phyloP scores from a whole-genome alignment of 2,888 invertebrate genomes.

The Linhomoeus sp. region DNA sequence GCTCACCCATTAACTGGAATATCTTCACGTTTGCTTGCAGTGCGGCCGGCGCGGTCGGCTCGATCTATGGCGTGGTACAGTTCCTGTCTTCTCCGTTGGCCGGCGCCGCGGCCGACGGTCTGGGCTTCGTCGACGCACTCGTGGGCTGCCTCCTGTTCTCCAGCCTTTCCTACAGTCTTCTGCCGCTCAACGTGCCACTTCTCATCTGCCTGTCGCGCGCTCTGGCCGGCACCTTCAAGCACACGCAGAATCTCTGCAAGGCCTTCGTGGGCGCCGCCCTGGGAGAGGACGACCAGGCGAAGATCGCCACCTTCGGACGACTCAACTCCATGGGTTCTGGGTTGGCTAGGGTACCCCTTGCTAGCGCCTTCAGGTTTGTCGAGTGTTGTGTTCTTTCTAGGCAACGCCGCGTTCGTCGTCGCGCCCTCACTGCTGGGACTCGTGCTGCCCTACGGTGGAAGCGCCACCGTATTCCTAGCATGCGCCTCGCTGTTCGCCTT shows the following conservation, averaged over 20 bases:
- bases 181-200: neutral
- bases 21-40: too few relatives aligned
- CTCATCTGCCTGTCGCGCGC: neutral
- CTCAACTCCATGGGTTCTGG: conserved; percentile 6
- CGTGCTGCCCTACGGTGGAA: neutral
- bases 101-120: neutral
- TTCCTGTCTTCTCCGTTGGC: neutral
- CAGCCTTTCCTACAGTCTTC: neutral
- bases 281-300: neutral
- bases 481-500: neutral
- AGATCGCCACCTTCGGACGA: conserved; percentile 1
- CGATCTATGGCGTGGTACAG: conserved; percentile 6
- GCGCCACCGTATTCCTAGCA: neutral
- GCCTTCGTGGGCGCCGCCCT: conserved; percentile 1
- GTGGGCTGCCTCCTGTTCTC: neutral
- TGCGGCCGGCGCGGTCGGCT: conserved; percentile 5
- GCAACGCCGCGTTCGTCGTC: neutral
- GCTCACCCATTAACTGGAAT: too few relatives aligned
- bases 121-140: neutral
- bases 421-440: neutral
- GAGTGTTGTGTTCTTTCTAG: too few relatives aligned
- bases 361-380: too few relatives aligned
- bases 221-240: conserved; percentile 7
- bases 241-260: conserved; percentile 7
- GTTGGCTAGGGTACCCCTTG: conserved; percentile 3